These are phyloP conservation scores for Centrocercus urophasianus DNA, from an alignment of 2,113 vertebrate species.

Conservation along the genomic window DNA sequence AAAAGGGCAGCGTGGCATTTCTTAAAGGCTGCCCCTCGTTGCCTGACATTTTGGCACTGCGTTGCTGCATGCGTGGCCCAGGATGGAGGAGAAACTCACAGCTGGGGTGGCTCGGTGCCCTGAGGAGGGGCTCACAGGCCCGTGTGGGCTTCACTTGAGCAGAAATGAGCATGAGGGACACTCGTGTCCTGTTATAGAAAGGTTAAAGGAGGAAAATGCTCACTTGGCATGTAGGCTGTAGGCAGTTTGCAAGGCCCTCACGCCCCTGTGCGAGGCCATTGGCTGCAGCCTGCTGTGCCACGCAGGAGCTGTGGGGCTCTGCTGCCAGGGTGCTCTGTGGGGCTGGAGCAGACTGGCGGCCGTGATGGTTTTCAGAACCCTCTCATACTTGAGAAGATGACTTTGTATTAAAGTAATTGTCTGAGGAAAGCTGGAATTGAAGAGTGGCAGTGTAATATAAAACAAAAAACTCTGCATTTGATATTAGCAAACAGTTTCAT, in stretches of 20 bases:
- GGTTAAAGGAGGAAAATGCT: neutral
- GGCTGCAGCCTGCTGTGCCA: too few relatives aligned
- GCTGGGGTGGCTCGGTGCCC: too few relatives aligned
- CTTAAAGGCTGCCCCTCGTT: constrained; percentile 4
- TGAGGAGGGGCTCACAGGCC: accelerated
- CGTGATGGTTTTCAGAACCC: neutral
- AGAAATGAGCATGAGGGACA: neutral
- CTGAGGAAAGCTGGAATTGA: neutral
- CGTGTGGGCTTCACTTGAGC: neutral
- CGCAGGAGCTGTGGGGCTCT: neutral
- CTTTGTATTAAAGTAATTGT: neutral
- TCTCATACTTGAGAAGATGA: neutral
- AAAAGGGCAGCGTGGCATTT: constrained; percentile 57
- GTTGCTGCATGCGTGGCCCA: neutral
- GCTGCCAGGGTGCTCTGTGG: neutral
- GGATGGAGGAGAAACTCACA: neutral
- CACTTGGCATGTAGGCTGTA: neutral
- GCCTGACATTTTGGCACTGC: constrained; percentile 6
- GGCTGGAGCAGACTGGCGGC: neutral
- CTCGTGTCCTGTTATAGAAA: neutral
- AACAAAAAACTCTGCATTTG: neutral
- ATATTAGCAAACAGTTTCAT: neutral
- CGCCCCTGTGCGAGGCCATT: neutral
- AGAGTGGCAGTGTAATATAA: neutral
- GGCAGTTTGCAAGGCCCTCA: neutral